phyloP scores from a whole-genome alignment of 2,113 vertebrate genomes.

The Urocynchramus pylzowi region DNA sequence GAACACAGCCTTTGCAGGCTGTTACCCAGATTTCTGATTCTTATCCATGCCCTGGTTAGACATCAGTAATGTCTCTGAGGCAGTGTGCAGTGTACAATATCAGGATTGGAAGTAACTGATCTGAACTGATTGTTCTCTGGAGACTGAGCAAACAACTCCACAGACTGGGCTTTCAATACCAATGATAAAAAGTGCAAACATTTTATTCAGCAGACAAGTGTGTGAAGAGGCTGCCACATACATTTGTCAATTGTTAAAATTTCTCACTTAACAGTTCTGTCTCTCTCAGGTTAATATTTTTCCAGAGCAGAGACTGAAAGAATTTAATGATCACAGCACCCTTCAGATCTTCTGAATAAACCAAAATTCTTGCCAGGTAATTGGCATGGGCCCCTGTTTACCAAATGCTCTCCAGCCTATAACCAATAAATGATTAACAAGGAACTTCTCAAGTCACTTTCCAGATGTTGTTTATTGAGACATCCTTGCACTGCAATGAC shows the following conservation, averaged over 20 bases:
- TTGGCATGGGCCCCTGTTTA: conserved; percentile 32
- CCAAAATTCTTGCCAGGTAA: conserved; percentile 37
- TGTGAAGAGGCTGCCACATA: conserved; percentile 45
- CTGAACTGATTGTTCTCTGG: conserved; percentile 22
- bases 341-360: conserved; percentile 41
- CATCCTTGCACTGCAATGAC: conserved; percentile 67
- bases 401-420: conserved; percentile 46
- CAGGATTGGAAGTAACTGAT: neutral
- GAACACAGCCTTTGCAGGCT: neutral
- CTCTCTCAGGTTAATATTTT: conserved; percentile 46
- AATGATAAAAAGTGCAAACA: conserved; percentile 61
- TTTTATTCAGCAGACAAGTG: conserved; percentile 32
- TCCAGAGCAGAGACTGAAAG: conserved; percentile 33
- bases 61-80: neutral
- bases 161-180: neutral
- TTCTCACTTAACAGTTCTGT: conserved; percentile 33
- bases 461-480: conserved; percentile 72
- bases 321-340: conserved; percentile 30
- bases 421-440: conserved; percentile 63
- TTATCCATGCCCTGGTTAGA: neutral
- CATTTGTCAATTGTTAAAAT: conserved; percentile 30
- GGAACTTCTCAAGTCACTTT: conserved; percentile 53
- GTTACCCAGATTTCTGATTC: neutral
- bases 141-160: conserved; percentile 35
- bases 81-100: neutral